A percentile compares a stretch with the other conserved stretches of the same genome.
These are phyloP conservation scores for Hemiscyllium ocellatum DNA, from an alignment of 2,113 vertebrate species.

Conservation along the genomic window DNA sequence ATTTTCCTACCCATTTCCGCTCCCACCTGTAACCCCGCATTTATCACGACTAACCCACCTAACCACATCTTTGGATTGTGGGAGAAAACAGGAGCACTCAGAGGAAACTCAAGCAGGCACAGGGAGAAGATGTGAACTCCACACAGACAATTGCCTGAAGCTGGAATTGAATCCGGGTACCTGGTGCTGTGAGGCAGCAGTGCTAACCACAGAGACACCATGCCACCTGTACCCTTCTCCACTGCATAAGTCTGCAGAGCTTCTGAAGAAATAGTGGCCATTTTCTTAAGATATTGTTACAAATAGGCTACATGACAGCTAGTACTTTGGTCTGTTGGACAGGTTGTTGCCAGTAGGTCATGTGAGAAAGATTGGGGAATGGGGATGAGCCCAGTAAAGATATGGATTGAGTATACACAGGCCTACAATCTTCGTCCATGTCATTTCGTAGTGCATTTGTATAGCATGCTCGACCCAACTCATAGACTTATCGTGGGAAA, in stretches of 20 bases:
- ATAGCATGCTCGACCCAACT: not conserved
- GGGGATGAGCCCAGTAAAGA: not conserved
- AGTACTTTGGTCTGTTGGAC: not conserved
- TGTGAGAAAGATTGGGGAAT: not conserved
- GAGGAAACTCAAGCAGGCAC: too few relatives aligned
- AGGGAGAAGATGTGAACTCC: too few relatives aligned
- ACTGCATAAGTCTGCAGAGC: not conserved
- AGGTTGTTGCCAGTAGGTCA: not conserved
- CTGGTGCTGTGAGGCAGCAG: too few relatives aligned
- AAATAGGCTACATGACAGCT: not conserved
- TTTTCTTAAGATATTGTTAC: not conserved
- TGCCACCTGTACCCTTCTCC: not conserved
- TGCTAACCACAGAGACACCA: too few relatives aligned
- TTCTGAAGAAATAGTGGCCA: not conserved
- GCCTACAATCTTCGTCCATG: not conserved
- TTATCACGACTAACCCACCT: too few relatives aligned
- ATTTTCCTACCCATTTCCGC: too few relatives aligned
- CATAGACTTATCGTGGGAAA: not conserved
- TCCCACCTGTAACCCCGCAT: too few relatives aligned
- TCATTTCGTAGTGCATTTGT: not conserved
- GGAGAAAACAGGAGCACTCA: too few relatives aligned
- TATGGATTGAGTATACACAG: not conserved
- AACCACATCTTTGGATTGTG: too few relatives aligned
- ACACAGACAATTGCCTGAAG: too few relatives aligned
- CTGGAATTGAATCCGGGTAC: too few relatives aligned